A percentile compares a stretch with the other conserved stretches of the same genome.
phyloP scores from a whole-genome alignment of 2,888 invertebrate genomes.

The Slavum lentiscoides region DNA sequence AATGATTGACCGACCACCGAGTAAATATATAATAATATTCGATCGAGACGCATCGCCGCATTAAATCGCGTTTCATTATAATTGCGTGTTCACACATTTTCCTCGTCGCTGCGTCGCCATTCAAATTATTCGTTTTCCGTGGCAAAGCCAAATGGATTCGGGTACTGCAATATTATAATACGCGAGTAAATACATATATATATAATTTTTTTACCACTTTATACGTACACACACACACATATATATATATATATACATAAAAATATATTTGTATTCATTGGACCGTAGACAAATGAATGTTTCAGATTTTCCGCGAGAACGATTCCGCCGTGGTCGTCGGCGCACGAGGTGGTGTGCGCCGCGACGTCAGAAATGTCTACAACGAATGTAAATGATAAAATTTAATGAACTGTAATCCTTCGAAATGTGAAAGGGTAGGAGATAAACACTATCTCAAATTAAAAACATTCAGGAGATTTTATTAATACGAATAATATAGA shows the following conservation, averaged over 20 bases:
- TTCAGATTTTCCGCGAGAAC: constrained; percentile 28
- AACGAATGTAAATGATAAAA: constrained; percentile 33
- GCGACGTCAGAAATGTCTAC: constrained; percentile 4
- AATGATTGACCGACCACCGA: no score
- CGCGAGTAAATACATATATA: neutral
- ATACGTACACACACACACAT: neutral
- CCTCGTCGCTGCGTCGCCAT: constrained; percentile 1
- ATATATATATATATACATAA: no score
- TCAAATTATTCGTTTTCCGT: neutral
- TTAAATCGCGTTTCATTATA: neutral
- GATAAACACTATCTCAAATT: constrained; percentile 14
- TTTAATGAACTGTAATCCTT: constrained; percentile 15
- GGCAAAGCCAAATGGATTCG: no score
- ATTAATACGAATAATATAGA: no score
- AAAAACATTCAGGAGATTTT: neutral
- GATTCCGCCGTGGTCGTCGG: neutral
- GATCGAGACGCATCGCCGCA: no score
- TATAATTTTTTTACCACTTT: neutral
- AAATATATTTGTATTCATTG: constrained; percentile 27
- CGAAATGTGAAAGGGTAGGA: neutral
- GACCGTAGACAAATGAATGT: constrained; percentile 29
- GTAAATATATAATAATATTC: no score
- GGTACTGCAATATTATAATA: neutral
- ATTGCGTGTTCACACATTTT: constrained; percentile 18
- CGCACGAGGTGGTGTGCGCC: neutral